phyloP scores from a whole-genome alignment of 2,797 vertebrate species.

The Notolabrus celidotus region DNA sequence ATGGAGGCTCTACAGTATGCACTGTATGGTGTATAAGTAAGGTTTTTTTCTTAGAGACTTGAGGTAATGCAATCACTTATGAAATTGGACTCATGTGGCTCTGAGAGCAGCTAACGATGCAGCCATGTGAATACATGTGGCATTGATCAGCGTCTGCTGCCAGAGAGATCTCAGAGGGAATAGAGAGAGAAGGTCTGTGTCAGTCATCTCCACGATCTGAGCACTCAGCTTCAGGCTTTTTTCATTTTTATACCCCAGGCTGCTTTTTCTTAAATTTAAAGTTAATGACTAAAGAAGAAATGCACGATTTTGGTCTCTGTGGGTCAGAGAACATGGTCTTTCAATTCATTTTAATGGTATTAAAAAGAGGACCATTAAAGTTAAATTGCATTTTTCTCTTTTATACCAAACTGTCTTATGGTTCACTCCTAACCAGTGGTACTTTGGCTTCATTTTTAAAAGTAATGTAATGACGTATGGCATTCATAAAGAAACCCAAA shows the following conservation, averaged over 20 bases:
- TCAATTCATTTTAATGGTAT: constrained; percentile 23
- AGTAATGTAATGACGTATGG: neutral
- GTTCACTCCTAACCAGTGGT: neutral
- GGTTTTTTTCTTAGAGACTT: constrained; percentile 34
- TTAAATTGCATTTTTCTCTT: constrained; percentile 12
- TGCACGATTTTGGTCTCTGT: constrained; percentile 13
- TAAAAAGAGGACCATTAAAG: constrained; percentile 5
- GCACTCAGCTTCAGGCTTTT: constrained; percentile 48
- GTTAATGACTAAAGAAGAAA: constrained; percentile 40
- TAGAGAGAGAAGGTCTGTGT: constrained; percentile 60
- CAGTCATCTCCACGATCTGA: constrained; percentile 66
- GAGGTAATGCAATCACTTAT: constrained; percentile 75
- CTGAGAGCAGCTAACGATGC: constrained; percentile 44
- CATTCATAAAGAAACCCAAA: neutral
- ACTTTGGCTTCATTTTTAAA: constrained; percentile 7
- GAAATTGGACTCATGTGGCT: constrained; percentile 75
- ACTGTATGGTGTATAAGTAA: constrained; percentile 26
- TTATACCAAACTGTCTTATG: constrained; percentile 2
- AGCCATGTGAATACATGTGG: constrained; percentile 78
- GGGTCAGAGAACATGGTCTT: constrained; percentile 11
- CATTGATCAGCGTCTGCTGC: constrained; percentile 74
- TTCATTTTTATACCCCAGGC: constrained; percentile 41
- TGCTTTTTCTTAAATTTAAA: constrained; percentile 44
- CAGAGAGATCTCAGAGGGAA: constrained; percentile 54
- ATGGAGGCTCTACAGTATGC: constrained; percentile 14